phyloP scores from a whole-genome alignment of 2,113 vertebrate species.

The Rousettus leschenaultii region DNA sequence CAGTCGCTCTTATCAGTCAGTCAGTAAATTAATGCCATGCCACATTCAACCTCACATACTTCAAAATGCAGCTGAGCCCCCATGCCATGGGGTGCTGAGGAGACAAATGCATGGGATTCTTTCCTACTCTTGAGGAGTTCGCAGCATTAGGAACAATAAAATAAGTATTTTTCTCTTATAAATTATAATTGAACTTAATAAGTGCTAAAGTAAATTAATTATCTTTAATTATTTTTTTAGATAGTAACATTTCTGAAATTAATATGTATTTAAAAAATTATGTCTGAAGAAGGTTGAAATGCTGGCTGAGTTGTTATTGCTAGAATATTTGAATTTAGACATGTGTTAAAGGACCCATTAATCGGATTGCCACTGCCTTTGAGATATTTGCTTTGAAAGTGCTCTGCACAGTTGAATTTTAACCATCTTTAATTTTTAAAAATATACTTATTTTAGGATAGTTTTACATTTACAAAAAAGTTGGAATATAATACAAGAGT shows the following conservation, averaged over 20 bases:
- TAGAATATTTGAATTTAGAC: conserved; percentile 16
- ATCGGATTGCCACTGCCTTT: not conserved
- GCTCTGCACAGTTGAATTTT: not conserved
- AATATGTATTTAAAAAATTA: not conserved
- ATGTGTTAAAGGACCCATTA: not conserved
- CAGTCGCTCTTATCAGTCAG: not conserved
- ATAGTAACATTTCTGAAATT: conserved; percentile 34
- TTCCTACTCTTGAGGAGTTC: not conserved
- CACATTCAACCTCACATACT: not conserved
- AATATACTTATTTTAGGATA: not conserved
- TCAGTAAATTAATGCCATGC: not conserved
- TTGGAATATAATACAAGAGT: not conserved
- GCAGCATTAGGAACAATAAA: conserved; percentile 21
- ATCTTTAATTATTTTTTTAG: conserved; percentile 7
- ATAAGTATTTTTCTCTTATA: conserved; percentile 7
- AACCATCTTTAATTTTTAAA: not conserved
- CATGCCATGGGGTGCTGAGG: not conserved
- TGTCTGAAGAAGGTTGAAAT: conserved; percentile 8
- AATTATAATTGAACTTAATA: conserved; percentile 12
- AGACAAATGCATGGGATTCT: not conserved
- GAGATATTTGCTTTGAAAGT: conserved; percentile 4
- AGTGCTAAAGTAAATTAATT: not conserved
- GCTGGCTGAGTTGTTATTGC: not conserved
- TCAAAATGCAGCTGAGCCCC: not conserved
- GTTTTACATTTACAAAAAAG: not conserved